phyloP scores from a whole-genome alignment of 2,797 vertebrate genomes.

The Hippocampus kuda region DNA sequence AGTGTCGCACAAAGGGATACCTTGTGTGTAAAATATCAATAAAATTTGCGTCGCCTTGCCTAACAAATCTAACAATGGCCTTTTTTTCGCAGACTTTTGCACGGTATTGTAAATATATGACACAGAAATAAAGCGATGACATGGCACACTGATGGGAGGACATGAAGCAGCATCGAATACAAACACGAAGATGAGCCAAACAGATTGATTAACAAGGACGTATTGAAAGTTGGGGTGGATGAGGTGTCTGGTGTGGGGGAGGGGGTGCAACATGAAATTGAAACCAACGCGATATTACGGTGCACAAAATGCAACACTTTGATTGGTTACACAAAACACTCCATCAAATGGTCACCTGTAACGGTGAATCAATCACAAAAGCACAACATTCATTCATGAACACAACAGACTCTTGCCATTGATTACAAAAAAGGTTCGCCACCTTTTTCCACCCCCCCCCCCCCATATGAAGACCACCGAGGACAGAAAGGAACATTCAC shows the following conservation, averaged over 20 bases:
- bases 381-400: conserved; percentile 59
- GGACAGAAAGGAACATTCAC: conserved; percentile 40
- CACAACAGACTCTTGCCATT: conserved; percentile 35
- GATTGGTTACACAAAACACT: conserved; percentile 21
- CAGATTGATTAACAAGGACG: conserved; percentile 22
- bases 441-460: conserved; percentile 38
- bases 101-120: background rate
- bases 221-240: conserved; percentile 19
- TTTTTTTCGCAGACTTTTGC: background rate
- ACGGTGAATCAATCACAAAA: conserved; percentile 36
- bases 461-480: conserved; percentile 23
- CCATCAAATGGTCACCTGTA: conserved; percentile 29
- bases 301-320: conserved; percentile 21
- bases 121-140: conserved; percentile 13
- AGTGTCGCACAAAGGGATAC: no score
- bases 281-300: conserved; percentile 1
- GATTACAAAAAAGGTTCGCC: conserved; percentile 49
- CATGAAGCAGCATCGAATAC: conserved; percentile 21
- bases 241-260: background rate
- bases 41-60: no score
- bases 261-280: conserved; percentile 15
- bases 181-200: conserved; percentile 22
- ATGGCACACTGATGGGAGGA: conserved; percentile 25
- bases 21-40: no score
- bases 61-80: no score